phyloP scores from a whole-genome alignment of 2,888 invertebrate genomes.

The Sycophila texana region DNA sequence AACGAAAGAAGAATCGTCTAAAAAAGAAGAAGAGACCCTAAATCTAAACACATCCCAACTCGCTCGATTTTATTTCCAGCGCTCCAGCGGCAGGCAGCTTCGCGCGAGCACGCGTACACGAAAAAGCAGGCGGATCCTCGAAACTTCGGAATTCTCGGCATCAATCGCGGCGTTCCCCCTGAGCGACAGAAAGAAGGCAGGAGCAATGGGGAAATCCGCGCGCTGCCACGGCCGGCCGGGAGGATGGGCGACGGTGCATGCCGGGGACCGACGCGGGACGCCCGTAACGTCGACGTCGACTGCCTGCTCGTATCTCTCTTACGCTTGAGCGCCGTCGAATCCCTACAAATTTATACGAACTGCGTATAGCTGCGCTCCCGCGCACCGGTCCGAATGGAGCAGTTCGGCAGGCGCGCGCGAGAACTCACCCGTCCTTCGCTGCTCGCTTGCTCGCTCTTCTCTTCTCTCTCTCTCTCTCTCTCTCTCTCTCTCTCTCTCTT shows the following conservation, averaged over 20 bases:
- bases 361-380: background rate
- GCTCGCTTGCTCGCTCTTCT: constrained; percentile 4
- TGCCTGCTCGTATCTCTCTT: constrained; percentile 66
- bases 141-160: constrained; percentile 3
- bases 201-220: too few relatives aligned
- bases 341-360: constrained; percentile 68
- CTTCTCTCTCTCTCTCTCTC: constrained; percentile 1
- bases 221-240: too few relatives aligned
- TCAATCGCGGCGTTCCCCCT: background rate
- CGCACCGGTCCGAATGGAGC: constrained; percentile 63
- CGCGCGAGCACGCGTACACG: too few relatives aligned
- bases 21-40: too few relatives aligned
- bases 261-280: background rate
- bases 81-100: too few relatives aligned
- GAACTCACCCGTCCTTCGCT: constrained; percentile 34
- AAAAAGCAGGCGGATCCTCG: too few relatives aligned
- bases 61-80: too few relatives aligned
- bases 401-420: constrained; percentile 57
- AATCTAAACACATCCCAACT: too few relatives aligned
- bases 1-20: too few relatives aligned
- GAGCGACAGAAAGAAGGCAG: too few relatives aligned
- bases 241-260: background rate
- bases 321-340: constrained; percentile 68
- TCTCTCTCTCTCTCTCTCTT: constrained; percentile 3
- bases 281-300: background rate